Evolutionary conservation across 2,888 invertebrate genomes (phyloP).

Genomic region (Sinopyrophorus schimmeli): DNA sequence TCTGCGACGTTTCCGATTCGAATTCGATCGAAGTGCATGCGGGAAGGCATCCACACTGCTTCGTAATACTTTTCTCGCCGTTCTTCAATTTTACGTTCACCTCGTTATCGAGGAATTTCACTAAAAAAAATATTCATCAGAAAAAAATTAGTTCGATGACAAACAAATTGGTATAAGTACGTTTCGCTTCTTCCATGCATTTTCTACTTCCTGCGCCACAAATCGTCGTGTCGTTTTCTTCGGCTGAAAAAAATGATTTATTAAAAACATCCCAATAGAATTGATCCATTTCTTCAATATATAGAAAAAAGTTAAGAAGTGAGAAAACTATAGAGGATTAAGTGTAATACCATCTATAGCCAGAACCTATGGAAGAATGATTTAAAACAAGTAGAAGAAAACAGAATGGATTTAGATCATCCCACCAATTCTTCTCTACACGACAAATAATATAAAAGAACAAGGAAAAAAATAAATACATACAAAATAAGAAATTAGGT

Average conservation of each 20-base stretch:
- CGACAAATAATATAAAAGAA: no score
- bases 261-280: not conserved
- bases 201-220: constrained; percentile 61
- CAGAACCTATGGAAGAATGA: no score
- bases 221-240: constrained; percentile 48
- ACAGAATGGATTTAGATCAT: no score
- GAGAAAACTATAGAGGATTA: no score
- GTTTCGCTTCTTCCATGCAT: constrained; percentile 61
- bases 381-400: no score
- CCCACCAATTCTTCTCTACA: no score
- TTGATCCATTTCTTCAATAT: not conserved
- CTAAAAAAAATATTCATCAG: not conserved
- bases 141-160: no score
- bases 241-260: not conserved
- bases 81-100: not conserved
- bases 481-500: no score
- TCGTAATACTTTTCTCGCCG: not conserved
- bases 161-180: no score
- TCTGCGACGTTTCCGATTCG: constrained; percentile 71
- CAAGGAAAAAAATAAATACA: no score
- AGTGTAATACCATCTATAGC: no score
- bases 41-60: constrained; percentile 63
- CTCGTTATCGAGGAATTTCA: not conserved
- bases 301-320: no score
- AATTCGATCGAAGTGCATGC: constrained; percentile 72